Percentiles rank a stretch among this genome's conserved stretches.
Evolutionary conservation across 2,888 invertebrate species (phyloP).

Genomic region (Harpagoxenus sublaevis): DNA sequence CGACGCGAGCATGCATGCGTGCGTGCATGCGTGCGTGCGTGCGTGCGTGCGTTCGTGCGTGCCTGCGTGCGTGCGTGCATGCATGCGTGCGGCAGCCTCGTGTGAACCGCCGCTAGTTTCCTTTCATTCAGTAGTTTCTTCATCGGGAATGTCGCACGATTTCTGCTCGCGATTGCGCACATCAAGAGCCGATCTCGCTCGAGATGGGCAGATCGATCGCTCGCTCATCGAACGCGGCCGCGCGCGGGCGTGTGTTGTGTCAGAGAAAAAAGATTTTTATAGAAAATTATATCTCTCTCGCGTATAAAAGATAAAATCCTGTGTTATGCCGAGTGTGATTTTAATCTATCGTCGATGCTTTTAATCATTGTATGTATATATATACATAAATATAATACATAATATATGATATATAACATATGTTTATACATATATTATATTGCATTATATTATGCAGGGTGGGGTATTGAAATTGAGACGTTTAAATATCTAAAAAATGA

Average conservation of each 20-base stretch:
- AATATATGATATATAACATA: too few relatives aligned
- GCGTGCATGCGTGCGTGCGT: background rate
- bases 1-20: constrained; percentile 63
- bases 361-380: background rate
- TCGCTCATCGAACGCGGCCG: background rate
- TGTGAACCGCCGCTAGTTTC: constrained; percentile 84
- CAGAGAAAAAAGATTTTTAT: background rate
- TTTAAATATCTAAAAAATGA: too few relatives aligned
- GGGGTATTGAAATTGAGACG: too few relatives aligned
- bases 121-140: constrained; percentile 84
- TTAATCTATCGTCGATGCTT: background rate
- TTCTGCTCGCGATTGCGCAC: constrained; percentile 75
- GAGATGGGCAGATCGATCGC: constrained; percentile 17
- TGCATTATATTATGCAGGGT: too few relatives aligned
- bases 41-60: constrained; percentile 41
- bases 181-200: constrained; percentile 23
- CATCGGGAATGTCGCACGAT: constrained; percentile 84
- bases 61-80: constrained; percentile 56
- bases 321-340: background rate
- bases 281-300: background rate
- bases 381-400: background rate
- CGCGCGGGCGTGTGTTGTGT: too few relatives aligned
- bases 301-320: background rate
- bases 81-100: constrained; percentile 78
- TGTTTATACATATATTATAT: too few relatives aligned